A percentile compares a stretch with the other conserved stretches of the same genome.
Conservation (phyloP, 1,140 invertebrate species). For the Oscheius sp. region DNA sequence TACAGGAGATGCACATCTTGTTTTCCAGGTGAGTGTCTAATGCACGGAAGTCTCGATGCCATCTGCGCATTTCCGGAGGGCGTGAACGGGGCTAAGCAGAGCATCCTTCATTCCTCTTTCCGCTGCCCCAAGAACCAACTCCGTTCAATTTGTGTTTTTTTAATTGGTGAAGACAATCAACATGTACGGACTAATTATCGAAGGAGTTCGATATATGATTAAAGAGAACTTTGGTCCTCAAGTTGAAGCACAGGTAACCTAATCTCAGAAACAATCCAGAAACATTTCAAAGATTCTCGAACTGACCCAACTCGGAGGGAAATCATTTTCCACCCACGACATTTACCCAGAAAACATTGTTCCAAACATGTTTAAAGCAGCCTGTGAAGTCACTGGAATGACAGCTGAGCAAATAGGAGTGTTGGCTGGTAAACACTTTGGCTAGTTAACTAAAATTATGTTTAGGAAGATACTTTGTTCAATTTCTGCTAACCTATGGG, state of each 20-base stretch:
- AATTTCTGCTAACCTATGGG: conserved; percentile 27
- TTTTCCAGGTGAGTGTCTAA: too few species aligned
- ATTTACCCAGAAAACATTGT: conserved; percentile 27
- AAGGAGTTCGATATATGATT: conserved; percentile 32
- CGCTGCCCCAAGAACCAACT: not conserved
- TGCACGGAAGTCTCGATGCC: not conserved
- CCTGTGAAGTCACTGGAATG: conserved; percentile 24
- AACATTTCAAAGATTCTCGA: conserved; percentile 19
- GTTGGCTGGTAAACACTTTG: conserved; percentile 9
- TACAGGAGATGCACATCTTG: too few species aligned
- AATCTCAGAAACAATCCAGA: not conserved
- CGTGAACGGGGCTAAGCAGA: too few species aligned
- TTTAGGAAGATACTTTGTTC: conserved; percentile 24
- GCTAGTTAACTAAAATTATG: not conserved
- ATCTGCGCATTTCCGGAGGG: not conserved
- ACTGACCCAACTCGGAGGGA: conserved; percentile 12
- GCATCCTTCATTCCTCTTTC: not conserved
- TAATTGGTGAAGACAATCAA: not conserved
- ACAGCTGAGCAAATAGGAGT: conserved; percentile 31
- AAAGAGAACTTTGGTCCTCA: conserved; percentile 27
- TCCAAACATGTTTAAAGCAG: conserved; percentile 25
- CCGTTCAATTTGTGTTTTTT: not conserved
- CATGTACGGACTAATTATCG: conserved; percentile 33
- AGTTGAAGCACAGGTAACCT: conserved; percentile 20
- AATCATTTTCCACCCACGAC: conserved; percentile 29